Percentiles rank a stretch among this genome's conserved stretches.
Evolutionary conservation across 2,113 vertebrate species (phyloP).

Genomic region (Apteryx mantelli): DNA sequence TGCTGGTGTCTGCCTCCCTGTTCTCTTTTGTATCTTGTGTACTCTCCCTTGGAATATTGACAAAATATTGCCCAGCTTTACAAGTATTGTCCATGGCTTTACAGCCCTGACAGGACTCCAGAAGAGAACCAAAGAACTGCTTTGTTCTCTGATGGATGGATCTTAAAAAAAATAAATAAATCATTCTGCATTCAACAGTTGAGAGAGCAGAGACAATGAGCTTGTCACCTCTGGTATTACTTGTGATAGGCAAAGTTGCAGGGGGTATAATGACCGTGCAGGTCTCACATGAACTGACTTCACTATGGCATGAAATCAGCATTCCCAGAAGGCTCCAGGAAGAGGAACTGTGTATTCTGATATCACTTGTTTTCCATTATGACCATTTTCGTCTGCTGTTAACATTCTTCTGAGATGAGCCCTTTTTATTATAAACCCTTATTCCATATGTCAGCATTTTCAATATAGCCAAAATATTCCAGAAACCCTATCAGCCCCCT

Average conservation of each 20-base stretch:
- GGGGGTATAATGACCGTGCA: background rate
- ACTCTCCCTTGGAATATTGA: background rate
- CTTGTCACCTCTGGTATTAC: background rate
- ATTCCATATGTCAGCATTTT: background rate
- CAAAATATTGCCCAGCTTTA: background rate
- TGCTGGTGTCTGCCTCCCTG: background rate
- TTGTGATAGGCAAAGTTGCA: background rate
- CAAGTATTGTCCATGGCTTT: background rate
- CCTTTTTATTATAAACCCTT: background rate
- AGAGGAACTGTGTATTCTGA: background rate
- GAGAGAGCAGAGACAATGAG: background rate
- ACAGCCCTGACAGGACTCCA: background rate
- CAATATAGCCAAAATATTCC: background rate
- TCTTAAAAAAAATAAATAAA: background rate
- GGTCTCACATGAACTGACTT: background rate
- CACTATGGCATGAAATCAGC: background rate
- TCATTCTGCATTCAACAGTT: background rate
- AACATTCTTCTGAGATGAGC: background rate
- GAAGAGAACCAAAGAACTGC: background rate
- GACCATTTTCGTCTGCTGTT: background rate
- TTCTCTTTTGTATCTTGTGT: background rate
- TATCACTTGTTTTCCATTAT: background rate
- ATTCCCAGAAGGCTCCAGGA: background rate
- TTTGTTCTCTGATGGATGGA: background rate
- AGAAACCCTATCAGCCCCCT: rapidly evolving